phyloP scores from a whole-genome alignment of 2,113 vertebrate species.

The Brachyistius frenatus region DNA sequence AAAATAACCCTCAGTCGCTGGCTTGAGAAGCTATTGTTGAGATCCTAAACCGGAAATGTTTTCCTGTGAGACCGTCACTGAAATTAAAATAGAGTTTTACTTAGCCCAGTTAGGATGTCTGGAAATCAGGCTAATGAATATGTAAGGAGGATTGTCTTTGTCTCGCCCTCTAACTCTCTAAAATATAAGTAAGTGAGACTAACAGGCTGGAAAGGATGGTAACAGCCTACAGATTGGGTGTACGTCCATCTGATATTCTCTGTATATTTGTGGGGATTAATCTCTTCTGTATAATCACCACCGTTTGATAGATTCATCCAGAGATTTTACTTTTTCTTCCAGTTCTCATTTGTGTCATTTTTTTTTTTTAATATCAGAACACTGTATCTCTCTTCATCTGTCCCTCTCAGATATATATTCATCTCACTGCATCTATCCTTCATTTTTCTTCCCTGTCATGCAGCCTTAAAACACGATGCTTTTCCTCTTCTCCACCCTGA shows the following conservation, averaged over 20 bases:
- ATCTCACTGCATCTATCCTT: constrained; percentile 33
- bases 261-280: constrained; percentile 46
- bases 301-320: constrained; percentile 31
- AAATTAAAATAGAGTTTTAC: constrained; percentile 64
- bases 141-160: constrained; percentile 50
- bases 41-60: constrained; percentile 55
- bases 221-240: constrained; percentile 3
- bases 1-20: constrained; percentile 17
- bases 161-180: constrained; percentile 42
- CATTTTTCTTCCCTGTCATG: constrained; percentile 3
- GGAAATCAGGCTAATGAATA: constrained; percentile 74
- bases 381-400: constrained; percentile 58
- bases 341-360: constrained; percentile 9
- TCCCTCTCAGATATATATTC: constrained; percentile 52
- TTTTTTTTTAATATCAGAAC: constrained; percentile 58
- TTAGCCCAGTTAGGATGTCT: constrained; percentile 57
- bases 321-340: constrained; percentile 13
- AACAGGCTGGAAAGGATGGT: constrained; percentile 11
- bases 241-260: constrained; percentile 15
- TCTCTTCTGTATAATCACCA: constrained; percentile 41
- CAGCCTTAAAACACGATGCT: not conserved
- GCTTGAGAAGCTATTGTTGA: constrained; percentile 34
- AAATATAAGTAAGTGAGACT: constrained; percentile 26
- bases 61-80: constrained; percentile 54
- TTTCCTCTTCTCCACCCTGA: not conserved